Conservation (phyloP, 1,140 invertebrate species). For the Diachasma alloeum region DNA sequence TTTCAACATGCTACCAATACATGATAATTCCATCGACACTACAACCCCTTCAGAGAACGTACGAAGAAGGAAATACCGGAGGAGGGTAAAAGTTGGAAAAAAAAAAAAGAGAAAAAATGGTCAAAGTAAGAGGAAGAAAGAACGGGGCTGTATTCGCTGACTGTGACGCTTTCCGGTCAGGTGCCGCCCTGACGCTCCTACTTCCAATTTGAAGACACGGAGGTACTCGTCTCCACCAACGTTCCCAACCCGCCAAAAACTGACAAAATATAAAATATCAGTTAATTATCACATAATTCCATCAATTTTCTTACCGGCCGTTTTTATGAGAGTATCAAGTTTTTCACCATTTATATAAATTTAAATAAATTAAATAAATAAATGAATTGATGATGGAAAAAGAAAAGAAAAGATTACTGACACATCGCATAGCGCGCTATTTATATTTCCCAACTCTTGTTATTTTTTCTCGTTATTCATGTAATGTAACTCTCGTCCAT, state of each 20-base stretch:
- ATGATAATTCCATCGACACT: neutral
- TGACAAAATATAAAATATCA: neutral
- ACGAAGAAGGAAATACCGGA: slow-evolving; percentile 10
- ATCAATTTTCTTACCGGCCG: no score
- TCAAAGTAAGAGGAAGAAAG: slow-evolving; percentile 41
- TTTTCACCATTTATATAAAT: neutral
- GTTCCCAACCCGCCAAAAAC: slow-evolving; percentile 5
- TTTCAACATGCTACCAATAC: neutral
- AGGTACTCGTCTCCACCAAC: neutral
- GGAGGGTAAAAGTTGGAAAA: neutral
- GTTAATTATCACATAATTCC: neutral
- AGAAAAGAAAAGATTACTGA: no score
- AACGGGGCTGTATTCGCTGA: slow-evolving; percentile 58
- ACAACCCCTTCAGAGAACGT: neutral
- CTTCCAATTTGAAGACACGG: slow-evolving; percentile 27
- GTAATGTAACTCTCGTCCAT: neutral
- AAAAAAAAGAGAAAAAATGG: neutral
- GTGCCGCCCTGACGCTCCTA: slow-evolving; percentile 57
- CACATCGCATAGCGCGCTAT: neutral
- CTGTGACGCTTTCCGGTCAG: slow-evolving; percentile 64
- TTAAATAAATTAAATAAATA: neutral
- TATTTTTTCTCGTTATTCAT: neutral
- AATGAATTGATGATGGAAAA: no score
- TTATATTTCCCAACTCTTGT: neutral
- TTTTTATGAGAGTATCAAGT: neutral